Conservation (phyloP, 2,113 vertebrate species). For the Larimichthys polyactis region DNA sequence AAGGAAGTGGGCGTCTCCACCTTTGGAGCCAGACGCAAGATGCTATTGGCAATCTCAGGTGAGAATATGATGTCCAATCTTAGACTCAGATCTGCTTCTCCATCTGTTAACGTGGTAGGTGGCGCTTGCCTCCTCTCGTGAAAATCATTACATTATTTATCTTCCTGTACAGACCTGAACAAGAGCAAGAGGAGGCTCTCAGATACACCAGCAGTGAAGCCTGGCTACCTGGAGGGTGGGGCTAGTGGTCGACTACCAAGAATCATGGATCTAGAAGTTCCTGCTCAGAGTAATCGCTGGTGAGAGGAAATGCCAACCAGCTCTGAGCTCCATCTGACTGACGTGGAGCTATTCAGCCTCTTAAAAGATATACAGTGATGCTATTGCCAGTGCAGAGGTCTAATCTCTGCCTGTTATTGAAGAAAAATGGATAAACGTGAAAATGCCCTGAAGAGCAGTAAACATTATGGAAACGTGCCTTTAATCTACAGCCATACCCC, state of each 20-base stretch:
- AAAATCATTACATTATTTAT: neutral
- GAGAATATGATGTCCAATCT: constrained; percentile 5
- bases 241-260: constrained; percentile 85
- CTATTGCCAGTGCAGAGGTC: constrained; percentile 7
- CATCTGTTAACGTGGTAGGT: neutral
- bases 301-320: constrained; percentile 55
- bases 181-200: constrained; percentile 79
- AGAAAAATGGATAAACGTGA: constrained; percentile 8
- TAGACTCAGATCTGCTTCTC: neutral
- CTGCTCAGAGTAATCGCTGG: constrained; percentile 80
- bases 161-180: constrained; percentile 77
- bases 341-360: neutral
- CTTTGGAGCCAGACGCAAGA: constrained; percentile 87
- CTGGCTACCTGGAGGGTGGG: constrained; percentile 85
- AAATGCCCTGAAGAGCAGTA: constrained; percentile 22
- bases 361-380: constrained; percentile 1
- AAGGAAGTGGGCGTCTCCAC: constrained; percentile 87
- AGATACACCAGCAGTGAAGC: constrained; percentile 76
- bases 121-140: neutral
- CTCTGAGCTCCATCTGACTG: neutral
- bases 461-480: constrained; percentile 37
- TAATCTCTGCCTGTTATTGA: constrained; percentile 6
- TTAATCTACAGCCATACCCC: constrained; percentile 60
- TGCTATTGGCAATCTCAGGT: constrained; percentile 86
- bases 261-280: constrained; percentile 78